Evolutionary conservation across 2,888 invertebrate genomes (phyloP).

Genomic region (Rhagonycha fulva): DNA sequence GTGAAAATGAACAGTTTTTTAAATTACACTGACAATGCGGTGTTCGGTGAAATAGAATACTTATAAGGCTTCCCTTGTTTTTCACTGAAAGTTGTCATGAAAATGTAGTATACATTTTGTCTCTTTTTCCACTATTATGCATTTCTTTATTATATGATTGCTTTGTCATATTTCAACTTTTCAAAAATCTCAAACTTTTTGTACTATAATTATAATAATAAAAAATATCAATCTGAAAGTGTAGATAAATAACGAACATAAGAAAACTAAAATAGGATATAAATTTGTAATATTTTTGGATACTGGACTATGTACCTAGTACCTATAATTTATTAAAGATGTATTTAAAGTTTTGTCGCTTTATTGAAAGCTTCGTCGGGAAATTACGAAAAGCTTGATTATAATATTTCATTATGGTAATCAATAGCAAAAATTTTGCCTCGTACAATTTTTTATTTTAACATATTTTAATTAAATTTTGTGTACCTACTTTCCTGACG

Average conservation of each 20-base stretch:
- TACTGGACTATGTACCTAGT: too few relatives aligned
- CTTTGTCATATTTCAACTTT: not conserved
- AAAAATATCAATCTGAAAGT: not conserved
- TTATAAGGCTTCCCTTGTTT: conserved; percentile 25
- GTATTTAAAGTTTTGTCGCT: too few relatives aligned
- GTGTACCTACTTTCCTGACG: too few relatives aligned
- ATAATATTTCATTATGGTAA: too few relatives aligned
- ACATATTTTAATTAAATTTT: too few relatives aligned
- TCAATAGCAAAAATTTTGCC: too few relatives aligned
- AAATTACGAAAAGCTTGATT: too few relatives aligned
- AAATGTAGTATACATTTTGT: conserved; percentile 14
- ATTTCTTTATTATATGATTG: conserved; percentile 14
- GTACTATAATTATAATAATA: not conserved
- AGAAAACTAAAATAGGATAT: not conserved
- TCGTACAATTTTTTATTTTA: too few relatives aligned
- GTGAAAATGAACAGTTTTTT: conserved; percentile 30
- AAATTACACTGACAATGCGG: conserved; percentile 30
- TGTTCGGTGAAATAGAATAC: conserved; percentile 29
- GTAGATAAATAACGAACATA: not conserved
- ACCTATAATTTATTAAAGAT: too few relatives aligned
- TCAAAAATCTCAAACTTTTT: not conserved
- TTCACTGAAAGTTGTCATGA: conserved; percentile 20
- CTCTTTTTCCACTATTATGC: conserved; percentile 17
- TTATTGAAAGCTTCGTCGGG: too few relatives aligned
- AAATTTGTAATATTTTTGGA: too few relatives aligned